phyloP scores from a whole-genome alignment of 2,113 vertebrate genomes.

The Sylvicapra grimmia region DNA sequence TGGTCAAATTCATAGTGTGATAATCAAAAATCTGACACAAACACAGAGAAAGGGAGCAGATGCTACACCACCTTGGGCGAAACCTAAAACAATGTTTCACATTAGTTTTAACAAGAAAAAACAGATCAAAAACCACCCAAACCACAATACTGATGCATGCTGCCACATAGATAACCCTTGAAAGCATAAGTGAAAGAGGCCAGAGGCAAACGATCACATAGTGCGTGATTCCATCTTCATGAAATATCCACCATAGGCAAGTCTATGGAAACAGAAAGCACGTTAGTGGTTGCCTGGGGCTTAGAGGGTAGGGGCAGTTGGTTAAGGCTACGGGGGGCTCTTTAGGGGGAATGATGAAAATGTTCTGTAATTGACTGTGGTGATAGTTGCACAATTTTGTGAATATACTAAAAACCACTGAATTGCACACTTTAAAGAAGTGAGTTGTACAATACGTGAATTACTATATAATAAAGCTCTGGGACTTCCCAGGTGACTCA shows the following conservation, averaged over 20 bases:
- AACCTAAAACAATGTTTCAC: not conserved
- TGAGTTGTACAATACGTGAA: not conserved
- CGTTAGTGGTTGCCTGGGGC: not conserved
- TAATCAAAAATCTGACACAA: not conserved
- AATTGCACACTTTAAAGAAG: not conserved
- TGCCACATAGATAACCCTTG: not conserved
- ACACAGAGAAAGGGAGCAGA: not conserved
- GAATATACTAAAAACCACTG: not conserved
- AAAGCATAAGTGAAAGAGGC: not conserved
- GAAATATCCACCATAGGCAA: not conserved
- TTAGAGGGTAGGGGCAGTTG: rapidly evolving
- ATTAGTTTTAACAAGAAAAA: not conserved
- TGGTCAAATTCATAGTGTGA: not conserved
- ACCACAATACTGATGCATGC: not conserved
- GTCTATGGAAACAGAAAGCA: not conserved
- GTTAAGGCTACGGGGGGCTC: not conserved
- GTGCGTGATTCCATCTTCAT: not conserved
- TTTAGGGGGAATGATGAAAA: not conserved
- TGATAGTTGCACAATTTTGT: not conserved
- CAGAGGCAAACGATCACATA: not conserved
- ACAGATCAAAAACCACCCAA: not conserved
- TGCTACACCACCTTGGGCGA: not conserved
- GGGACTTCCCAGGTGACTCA: not conserved
- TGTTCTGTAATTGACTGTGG: not conserved
- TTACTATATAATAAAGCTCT: not conserved